Evolutionary conservation across 2,113 vertebrate species (phyloP).

Genomic region (Eurystomus gularis): DNA sequence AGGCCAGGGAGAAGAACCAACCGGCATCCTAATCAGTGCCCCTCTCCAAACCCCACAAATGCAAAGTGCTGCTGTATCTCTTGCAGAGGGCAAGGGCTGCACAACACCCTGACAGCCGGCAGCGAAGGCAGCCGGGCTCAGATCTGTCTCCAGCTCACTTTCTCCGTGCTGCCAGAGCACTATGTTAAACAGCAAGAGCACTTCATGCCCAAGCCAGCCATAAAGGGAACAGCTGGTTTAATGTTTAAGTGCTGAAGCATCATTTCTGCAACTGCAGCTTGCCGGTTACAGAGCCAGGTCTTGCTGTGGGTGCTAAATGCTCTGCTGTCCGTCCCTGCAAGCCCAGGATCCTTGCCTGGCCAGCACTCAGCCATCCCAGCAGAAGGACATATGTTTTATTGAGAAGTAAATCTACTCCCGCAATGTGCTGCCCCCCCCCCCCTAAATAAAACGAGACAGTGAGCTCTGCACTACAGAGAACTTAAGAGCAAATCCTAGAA

Average conservation of each 20-base stretch:
- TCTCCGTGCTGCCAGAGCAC: slow-evolving; percentile 5
- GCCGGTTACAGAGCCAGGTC: neutral
- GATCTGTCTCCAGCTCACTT: neutral
- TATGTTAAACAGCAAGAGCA: slow-evolving; percentile 14
- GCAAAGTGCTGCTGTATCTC: neutral
- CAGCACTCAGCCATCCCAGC: neutral
- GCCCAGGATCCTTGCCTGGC: neutral
- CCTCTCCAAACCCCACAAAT: neutral
- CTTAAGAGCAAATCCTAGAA: neutral
- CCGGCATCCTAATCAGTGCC: slow-evolving; percentile 37
- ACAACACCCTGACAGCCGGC: neutral
- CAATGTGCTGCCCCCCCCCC: neutral
- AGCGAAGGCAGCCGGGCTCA: neutral
- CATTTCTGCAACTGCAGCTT: neutral
- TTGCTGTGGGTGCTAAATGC: neutral
- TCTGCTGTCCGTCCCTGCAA: neutral
- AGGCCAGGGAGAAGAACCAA: slow-evolving; percentile 1
- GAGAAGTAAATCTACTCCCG: neutral
- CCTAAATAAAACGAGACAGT: fast-evolving
- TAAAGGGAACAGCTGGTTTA: slow-evolving; percentile 43
- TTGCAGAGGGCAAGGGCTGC: neutral
- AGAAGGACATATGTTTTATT: neutral
- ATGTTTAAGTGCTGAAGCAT: slow-evolving; percentile 15
- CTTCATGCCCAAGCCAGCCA: neutral
- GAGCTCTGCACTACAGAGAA: neutral